Evolutionary conservation across 2,797 vertebrate genomes (phyloP).

Genomic region (Bufotes viridis): DNA sequence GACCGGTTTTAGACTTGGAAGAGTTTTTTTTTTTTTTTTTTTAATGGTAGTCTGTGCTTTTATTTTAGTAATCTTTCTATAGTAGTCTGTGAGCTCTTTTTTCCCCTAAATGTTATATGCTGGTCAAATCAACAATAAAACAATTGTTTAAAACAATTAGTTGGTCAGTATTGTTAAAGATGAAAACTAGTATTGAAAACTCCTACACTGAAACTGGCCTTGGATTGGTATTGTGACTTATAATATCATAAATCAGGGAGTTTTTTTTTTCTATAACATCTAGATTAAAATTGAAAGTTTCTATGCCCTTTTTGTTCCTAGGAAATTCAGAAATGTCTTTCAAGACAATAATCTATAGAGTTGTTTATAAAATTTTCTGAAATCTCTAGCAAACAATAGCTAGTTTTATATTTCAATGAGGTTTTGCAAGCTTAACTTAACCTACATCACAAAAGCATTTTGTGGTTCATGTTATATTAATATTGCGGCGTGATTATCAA

Average conservation of each 20-base stretch:
- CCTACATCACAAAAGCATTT: conserved; percentile 73
- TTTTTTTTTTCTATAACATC: neutral
- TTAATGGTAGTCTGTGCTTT: no score
- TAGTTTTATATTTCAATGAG: conserved; percentile 79
- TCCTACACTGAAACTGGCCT: neutral
- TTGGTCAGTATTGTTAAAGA: neutral
- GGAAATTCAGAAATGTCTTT: conserved; percentile 23
- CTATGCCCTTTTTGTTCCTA: conserved; percentile 27
- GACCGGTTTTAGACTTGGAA: no score
- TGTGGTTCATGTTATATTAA: conserved; percentile 83
- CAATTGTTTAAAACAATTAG: neutral
- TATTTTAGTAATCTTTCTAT: no score
- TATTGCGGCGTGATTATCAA: conserved; percentile 80
- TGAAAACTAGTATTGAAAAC: neutral
- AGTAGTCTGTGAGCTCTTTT: no score
- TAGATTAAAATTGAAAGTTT: conserved; percentile 16
- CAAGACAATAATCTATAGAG: conserved; percentile 52
- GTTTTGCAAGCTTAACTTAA: conserved; percentile 76
- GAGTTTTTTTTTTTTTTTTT: no score
- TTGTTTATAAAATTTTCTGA: conserved; percentile 64
- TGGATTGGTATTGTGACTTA: neutral
- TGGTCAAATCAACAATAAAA: neutral
- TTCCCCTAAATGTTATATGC: no score
- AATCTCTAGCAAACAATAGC: conserved; percentile 65
- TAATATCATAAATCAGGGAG: neutral